Base-by-base conservation (phyloP, 2,888 invertebrate species). In the Cantharis rustica region DNA sequence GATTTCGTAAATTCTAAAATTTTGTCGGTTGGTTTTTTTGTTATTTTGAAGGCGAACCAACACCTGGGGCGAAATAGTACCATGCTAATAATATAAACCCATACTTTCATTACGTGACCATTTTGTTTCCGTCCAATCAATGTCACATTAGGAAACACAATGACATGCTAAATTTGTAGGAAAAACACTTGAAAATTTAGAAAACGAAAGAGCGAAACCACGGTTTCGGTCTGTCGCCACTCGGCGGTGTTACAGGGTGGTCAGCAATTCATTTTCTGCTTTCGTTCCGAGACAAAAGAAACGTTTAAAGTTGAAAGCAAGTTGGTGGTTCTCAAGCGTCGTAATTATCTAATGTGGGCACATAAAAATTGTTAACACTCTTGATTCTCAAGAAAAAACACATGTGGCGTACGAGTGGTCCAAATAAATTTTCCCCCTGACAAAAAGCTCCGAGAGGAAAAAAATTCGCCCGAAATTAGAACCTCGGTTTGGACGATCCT, bases 341-440 rank as follows among this genome's bases (percentile, higher is more conserved):
- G 47, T 47, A 47, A 47, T 76, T 73, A 76, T 76, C 76, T 76
- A 76, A 76, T 76, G 73, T 70, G 71, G 63, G 74, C 69, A 70
- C 63, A 76, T 64, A 72, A 66, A 23, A 73, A 72, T 72, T 76
- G 76, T 76, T 76, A 69, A 76, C 76, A 76, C 76, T 76, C 73
- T 76, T 71, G 68, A 73, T 73, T 76, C 76, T 16, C 64, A 73
- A 73, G 70, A 72, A 73, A 75, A 72, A 76, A 75, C 75, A 75
- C 72, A 74, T 75, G 77, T 78, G 79, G 78, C 66, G 69, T 75
- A 75, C 73, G 62, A 75, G 79, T 80, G 72, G 77, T 69, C 17
- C 74, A 75, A 64, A 69, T 76, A 75, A 75, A 71, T 68, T 68
- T 73, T 78, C 75, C 47, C 47, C 47, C 47, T 47, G 47, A 47